Evolutionary conservation across 1,140 invertebrate genomes (phyloP), one percentile per base, ranked within the genome.

Genomic region (Pinna nobilis): DNA sequence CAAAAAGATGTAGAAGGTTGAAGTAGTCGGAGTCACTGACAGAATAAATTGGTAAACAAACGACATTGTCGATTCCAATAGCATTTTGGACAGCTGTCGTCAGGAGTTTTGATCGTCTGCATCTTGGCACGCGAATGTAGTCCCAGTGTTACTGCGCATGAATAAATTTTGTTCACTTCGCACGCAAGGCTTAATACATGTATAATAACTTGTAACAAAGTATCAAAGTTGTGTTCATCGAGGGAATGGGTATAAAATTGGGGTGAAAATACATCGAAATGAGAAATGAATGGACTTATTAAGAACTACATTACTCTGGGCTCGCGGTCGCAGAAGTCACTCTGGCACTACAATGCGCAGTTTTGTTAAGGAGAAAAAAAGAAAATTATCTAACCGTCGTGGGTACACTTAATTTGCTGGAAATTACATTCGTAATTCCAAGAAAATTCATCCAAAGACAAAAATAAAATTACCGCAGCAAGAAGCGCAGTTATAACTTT

Each of bases 181-280:
- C 79, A 81, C 79, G 79, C 79, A 71, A 81, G n/a, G 68, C 49
- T 59, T 81, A 78, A 81, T 81, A 81, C 71, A 74, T 70, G 77
- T 81, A 81, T 81, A 81, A 81, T 81, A 81, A 78, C 71, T 78
- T 77, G 79, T 74, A 78, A 77, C 76, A 76, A 70, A 76, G 76
- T 81, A 78, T 81, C 73, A 69, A 67, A 44, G 64, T 66, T 33
- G 53, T 50, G 23, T 63, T 39, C 65, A 57, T 61, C 70, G 49
- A 53, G 70, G 70, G 72, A 74, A 69, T 51, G 41, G 50, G 50
- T 60, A 57, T 49, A 64, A 70, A 66, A 76, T 74, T 50, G 64
- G 70, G 70, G 47, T 77, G 71, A 64, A 77, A 76, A 73, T 75
- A 49, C 67, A 60, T 37, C 49, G 55, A 77, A 80, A 80, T 80